phyloP scores from a whole-genome alignment of 2,113 vertebrate species.

The Calyptomena viridis region DNA sequence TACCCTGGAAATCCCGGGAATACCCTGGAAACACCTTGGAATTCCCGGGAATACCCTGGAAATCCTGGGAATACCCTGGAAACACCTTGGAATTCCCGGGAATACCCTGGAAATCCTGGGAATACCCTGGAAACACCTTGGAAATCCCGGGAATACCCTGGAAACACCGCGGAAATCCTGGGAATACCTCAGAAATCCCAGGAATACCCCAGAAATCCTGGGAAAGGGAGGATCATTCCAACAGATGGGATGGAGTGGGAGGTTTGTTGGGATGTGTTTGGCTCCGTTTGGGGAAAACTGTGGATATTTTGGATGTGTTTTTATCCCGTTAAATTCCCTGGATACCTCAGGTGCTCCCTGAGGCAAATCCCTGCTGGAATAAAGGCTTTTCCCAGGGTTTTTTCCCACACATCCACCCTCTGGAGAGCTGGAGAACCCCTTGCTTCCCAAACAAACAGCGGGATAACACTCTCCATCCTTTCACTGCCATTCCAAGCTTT shows the following conservation, averaged over 20 bases:
- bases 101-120: not conserved
- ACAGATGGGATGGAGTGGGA: not conserved
- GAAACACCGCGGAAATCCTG: no score
- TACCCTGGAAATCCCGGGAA: no score
- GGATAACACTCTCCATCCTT: not conserved
- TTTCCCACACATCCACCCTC: not conserved
- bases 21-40: not conserved
- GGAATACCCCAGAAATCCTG: not conserved
- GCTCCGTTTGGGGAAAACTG: not conserved
- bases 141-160: no score
- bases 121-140: not conserved
- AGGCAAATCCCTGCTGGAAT: not conserved
- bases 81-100: no score
- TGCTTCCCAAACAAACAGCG: fast-evolving
- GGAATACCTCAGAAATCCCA: not conserved
- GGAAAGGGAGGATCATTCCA: not conserved
- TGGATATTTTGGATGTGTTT: not conserved
- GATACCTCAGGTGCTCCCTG: not conserved
- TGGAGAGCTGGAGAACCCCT: not conserved
- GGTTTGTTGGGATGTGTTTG: not conserved
- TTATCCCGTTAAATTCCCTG: not conserved
- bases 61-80: no score
- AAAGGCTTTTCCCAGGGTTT: not conserved
- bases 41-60: no score
- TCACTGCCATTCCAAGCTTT: not conserved